Base-by-base conservation (phyloP, 2,113 vertebrate genomes). In the Formicarius rufipectus region DNA sequence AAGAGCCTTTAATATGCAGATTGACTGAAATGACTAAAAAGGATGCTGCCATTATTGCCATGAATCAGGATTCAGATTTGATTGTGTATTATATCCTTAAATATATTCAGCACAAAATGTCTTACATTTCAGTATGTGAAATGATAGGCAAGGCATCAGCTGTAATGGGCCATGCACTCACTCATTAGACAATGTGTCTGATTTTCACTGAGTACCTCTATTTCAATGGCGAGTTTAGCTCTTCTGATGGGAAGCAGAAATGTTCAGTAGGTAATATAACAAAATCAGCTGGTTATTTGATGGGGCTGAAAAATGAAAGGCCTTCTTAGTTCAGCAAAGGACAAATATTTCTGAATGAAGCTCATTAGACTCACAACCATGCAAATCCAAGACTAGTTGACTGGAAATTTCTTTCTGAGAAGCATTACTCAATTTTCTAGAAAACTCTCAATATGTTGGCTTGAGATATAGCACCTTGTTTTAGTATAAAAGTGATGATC, bases 61-160 rank as follows among this genome's bases (percentile, higher is more conserved):
- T 44, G 84, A 87, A 91, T 93, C 60, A 59, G 72, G 60, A 85
- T 39, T 93, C 44, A 42, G 75, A 73, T 88, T 85, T 97, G 97
- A 97, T 97, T 96, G 84, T 91, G 82, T 60, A 95, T 97, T 97
- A 82, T 96, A 47, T 76, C 92, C 75, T 94, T 58, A 93, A 90
- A 90, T 87, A 33, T n/a, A 92, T 89, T 95, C 95, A 80, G 76
- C 47, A 49, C 44, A 31, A 84, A 87, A 85, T 88, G 73, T 56
- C 49, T 93, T 56, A 25, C 18, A 9, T 84, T 76, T 75, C 68
- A 76, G 62, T 37, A 37, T 80, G 73, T 64, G 63, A 90, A 91
- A 50, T 66, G 84, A 55, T 18, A 93, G 91, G 64, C 67, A 86
- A 67, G 55, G 44, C 59, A 64, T 84, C 66, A 82, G 72, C 73